These are phyloP conservation scores for Erpetoichthys calabaricus DNA, from an alignment of 2,797 vertebrate genomes.

Conservation along the genomic window DNA sequence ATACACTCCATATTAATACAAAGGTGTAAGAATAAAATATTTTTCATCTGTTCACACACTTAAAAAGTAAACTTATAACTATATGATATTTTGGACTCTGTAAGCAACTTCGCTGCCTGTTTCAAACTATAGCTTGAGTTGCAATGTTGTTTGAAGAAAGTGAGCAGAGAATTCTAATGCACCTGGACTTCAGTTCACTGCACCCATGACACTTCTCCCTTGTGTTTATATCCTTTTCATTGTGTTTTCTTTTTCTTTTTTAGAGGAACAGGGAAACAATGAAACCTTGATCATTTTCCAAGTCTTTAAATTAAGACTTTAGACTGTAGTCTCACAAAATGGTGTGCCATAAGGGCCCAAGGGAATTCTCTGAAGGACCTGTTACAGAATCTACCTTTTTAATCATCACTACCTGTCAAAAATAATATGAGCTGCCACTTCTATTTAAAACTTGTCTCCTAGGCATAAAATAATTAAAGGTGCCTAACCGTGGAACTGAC, in stretches of 20 bases:
- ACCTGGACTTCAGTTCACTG: constrained; percentile 31
- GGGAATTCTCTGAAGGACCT: constrained; percentile 80
- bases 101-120: constrained; percentile 25
- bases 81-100: no score
- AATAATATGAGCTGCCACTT: constrained; percentile 96
- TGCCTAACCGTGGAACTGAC: constrained; percentile 61
- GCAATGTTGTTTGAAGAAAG: not conserved
- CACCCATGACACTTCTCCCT: constrained; percentile 32
- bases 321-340: constrained; percentile 50
- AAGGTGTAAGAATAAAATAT: no score
- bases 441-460: constrained; percentile 99
- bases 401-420: constrained; percentile 98
- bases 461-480: constrained; percentile 99
- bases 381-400: constrained; percentile 82
- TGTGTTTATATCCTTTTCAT: constrained; percentile 26
- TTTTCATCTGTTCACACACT: no score
- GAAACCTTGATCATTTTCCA: constrained; percentile 54
- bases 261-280: constrained; percentile 5
- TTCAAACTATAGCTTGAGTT: constrained; percentile 10
- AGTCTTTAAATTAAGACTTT: constrained; percentile 61
- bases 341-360: constrained; percentile 57
- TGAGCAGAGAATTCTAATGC: constrained; percentile 37
- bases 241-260: constrained; percentile 2
- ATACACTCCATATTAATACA: no score
- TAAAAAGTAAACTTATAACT: no score